Percentiles rank a stretch among this genome's conserved stretches.
Evolutionary conservation across 2,888 invertebrate species (phyloP).

Genomic region (Aquatica leii): DNA sequence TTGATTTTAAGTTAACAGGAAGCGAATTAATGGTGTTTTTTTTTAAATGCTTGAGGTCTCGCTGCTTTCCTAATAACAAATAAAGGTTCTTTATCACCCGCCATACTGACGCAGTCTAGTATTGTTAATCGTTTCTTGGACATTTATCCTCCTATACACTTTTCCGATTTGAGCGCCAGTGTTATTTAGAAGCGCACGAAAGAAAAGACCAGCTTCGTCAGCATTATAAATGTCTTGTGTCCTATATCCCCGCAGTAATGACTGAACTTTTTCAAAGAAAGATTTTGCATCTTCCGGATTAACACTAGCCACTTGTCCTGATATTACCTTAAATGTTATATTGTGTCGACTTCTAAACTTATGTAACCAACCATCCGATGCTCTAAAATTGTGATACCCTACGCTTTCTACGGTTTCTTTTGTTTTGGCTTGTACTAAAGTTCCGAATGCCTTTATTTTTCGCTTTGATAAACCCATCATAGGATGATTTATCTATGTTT

Average conservation of each 20-base stretch:
- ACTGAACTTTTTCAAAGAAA: slow-evolving; percentile 37
- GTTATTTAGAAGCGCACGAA: slow-evolving; percentile 46
- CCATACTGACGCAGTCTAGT: slow-evolving; percentile 43
- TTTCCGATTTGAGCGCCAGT: slow-evolving; percentile 44
- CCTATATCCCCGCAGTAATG: slow-evolving; percentile 33
- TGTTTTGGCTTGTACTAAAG: no score
- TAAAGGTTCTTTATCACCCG: neutral
- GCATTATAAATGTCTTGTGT: slow-evolving; percentile 38
- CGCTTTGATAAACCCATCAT: no score
- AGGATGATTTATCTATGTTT: no score
- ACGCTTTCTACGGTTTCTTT: no score
- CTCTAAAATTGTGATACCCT: no score
- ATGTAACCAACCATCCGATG: slow-evolving; percentile 21
- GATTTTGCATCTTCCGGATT: slow-evolving; percentile 38
- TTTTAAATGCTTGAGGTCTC: neutral
- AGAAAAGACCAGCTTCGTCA: slow-evolving; percentile 49
- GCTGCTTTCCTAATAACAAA: slow-evolving; percentile 8
- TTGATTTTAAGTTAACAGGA: neutral
- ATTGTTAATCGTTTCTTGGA: slow-evolving; percentile 46
- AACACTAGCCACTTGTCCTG: slow-evolving; percentile 41
- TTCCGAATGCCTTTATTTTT: no score
- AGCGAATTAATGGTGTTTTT: no score
- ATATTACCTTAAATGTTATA: slow-evolving; percentile 43
- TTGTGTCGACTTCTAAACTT: slow-evolving; percentile 38
- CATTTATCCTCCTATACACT: slow-evolving; percentile 46